Conservation (phyloP, 2,888 invertebrate genomes). For the Acanthococcus lagerstroemiae region DNA sequence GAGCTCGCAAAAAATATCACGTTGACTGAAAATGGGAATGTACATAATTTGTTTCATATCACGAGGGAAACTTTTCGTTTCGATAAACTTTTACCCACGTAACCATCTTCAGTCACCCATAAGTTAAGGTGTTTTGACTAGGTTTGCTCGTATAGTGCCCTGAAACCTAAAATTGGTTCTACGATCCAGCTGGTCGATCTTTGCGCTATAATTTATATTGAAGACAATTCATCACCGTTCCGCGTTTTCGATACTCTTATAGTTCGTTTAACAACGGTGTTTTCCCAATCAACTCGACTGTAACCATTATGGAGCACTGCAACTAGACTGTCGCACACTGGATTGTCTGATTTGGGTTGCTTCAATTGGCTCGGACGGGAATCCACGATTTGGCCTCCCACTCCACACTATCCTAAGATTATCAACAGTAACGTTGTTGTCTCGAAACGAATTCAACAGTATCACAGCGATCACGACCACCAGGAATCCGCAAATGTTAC, state of each 20-base stretch:
- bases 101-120: no score
- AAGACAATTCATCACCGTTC: slow-evolving; percentile 25
- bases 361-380: slow-evolving; percentile 22
- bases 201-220: no score
- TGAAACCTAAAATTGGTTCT: no score
- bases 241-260: slow-evolving; percentile 5
- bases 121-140: no score
- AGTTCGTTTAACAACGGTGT: neutral
- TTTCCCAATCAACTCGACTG: slow-evolving; percentile 9
- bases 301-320: slow-evolving; percentile 28
- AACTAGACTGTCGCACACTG: slow-evolving; percentile 10
- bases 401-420: slow-evolving; percentile 42
- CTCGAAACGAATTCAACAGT: slow-evolving; percentile 79
- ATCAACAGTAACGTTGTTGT: slow-evolving; percentile 56
- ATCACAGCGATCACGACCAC: slow-evolving; percentile 80
- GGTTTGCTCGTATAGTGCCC: no score
- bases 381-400: slow-evolving; percentile 25
- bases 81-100: no score
- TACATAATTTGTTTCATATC: no score
- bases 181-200: no score
- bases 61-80: no score
- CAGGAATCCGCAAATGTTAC: slow-evolving; percentile 77
- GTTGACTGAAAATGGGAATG: no score
- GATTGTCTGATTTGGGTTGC: slow-evolving; percentile 14
- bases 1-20: no score